Base-by-base conservation (phyloP, 2,797 vertebrate genomes). In the Chaetophractus vellerosus region DNA sequence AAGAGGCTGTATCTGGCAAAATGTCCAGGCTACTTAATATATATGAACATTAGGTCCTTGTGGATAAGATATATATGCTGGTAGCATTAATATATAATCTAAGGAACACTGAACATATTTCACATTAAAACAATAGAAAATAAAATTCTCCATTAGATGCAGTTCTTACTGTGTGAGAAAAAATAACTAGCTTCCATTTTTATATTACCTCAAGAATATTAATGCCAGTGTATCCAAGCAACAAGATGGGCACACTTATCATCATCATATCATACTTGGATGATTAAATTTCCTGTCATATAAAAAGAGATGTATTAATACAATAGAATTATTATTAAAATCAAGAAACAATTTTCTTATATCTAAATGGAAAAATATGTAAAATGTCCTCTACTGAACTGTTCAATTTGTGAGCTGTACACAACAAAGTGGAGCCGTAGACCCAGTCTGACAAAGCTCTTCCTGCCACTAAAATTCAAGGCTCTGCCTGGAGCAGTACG, bases 231-330 rank as follows among this genome's bases (percentile, higher is more conserved):
- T 95, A 92, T 95, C 93, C 36, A 88, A 91, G 88, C 69, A 93
- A 93, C 84, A 91, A 59, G n/a, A 87, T 66, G 64, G 36, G 55
- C 95, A 41, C 45, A 86, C 38, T 93, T 87, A 92, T 89, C 90
- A 82, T 85, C 84, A 79, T 82, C 81, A 95, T 95, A 88, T 90
- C 85, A 74, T 63, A 55, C 33, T 88, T 71, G 23, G 66, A 41
- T 91, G 85, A 91, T 89, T 90, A 96, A 89, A 76, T 83, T 96
- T 87, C 10, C 75, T 91, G 75, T 91, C 86, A 75, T 52, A 48
- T 55, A 75, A 85, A 89, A 91, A 92, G 48, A 92, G 79, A 50
- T 69, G 31, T 36, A 69, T 83, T 74, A 86, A 92, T 84, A 90
- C n/a, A 50, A 21, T 82, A 31, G 59, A 45, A 9, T 33, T 19